Evolutionary conservation across 2,888 invertebrate species (phyloP).

Genomic region (Gandaritis pyraliata): DNA sequence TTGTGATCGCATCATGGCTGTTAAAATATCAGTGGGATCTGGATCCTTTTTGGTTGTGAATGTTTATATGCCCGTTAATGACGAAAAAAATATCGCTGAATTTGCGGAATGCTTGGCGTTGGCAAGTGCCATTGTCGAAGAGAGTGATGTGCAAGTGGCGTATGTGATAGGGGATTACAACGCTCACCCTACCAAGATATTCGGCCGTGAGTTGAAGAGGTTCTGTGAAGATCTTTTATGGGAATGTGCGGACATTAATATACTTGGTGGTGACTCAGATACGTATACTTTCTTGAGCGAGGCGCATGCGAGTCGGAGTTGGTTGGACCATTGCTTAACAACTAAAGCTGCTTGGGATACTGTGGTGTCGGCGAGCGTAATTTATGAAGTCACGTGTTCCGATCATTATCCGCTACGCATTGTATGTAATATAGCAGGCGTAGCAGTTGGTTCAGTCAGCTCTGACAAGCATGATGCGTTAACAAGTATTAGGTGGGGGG

Average conservation of each 20-base stretch:
- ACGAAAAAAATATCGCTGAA: constrained; percentile 11
- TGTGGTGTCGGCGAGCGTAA: constrained; percentile 11
- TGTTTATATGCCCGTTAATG: constrained; percentile 22
- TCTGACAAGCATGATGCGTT: too few species aligned
- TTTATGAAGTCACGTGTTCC: constrained; percentile 3
- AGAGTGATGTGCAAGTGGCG: constrained; percentile 17
- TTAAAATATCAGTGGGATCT: constrained; percentile 6
- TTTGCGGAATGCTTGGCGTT: constrained; percentile 18
- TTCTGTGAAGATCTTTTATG: constrained; percentile 21
- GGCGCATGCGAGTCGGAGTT: constrained; percentile 14
- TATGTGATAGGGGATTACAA: constrained; percentile 17
- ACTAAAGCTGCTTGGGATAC: constrained; percentile 16
- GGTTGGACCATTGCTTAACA: constrained; percentile 22
- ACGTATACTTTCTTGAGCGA: constrained; percentile 15
- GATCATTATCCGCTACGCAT: background rate
- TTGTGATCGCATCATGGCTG: constrained; percentile 13
- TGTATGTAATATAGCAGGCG: background rate
- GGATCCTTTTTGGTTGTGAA: constrained; percentile 15
- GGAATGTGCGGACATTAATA: too few species aligned
- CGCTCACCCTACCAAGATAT: constrained; percentile 7
- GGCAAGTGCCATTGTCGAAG: constrained; percentile 15
- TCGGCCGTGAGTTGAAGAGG: constrained; percentile 4
- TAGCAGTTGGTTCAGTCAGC: background rate
- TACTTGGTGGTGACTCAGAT: constrained; percentile 13
- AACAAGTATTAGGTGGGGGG: background rate